phyloP scores from a whole-genome alignment of 2,888 invertebrate species.

The Pemphredon lugubris region DNA sequence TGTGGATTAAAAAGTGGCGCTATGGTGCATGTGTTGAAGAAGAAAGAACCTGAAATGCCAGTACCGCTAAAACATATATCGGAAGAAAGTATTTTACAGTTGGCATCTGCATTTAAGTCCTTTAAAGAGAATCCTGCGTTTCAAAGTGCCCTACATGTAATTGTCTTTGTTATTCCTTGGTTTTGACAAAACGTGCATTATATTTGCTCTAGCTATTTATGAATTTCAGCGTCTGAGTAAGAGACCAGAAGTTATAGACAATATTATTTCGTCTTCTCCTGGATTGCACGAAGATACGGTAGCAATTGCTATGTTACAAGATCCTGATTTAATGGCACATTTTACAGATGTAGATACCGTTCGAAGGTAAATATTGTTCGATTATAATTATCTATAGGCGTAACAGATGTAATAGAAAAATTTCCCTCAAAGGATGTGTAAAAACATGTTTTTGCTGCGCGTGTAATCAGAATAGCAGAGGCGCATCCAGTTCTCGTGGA shows the following conservation, averaged over 20 bases:
- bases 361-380: conserved; percentile 37
- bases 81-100: conserved; percentile 84
- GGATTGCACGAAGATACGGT: conserved; percentile 87
- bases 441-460: conserved; percentile 20
- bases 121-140: conserved; percentile 85
- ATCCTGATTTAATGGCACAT: conserved; percentile 88
- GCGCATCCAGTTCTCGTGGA: conserved; percentile 87
- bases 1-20: conserved; percentile 84
- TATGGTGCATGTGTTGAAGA: conserved; percentile 83
- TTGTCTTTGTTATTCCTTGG: conserved; percentile 27
- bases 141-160: conserved; percentile 86
- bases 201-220: conserved; percentile 9
- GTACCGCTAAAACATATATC: conserved; percentile 82
- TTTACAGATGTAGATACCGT: conserved; percentile 85
- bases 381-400: conserved; percentile 2
- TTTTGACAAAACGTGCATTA: not conserved
- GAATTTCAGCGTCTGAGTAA: conserved; percentile 73
- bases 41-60: conserved; percentile 76
- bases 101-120: conserved; percentile 85
- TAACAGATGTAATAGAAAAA: not conserved
- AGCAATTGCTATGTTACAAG: conserved; percentile 88
- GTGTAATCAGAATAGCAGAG: conserved; percentile 83
- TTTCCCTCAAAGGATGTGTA: not conserved
- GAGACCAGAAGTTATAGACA: conserved; percentile 84
- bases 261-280: conserved; percentile 87